Conservation (phyloP, 2,113 vertebrate genomes). For the Gavia stellata region DNA sequence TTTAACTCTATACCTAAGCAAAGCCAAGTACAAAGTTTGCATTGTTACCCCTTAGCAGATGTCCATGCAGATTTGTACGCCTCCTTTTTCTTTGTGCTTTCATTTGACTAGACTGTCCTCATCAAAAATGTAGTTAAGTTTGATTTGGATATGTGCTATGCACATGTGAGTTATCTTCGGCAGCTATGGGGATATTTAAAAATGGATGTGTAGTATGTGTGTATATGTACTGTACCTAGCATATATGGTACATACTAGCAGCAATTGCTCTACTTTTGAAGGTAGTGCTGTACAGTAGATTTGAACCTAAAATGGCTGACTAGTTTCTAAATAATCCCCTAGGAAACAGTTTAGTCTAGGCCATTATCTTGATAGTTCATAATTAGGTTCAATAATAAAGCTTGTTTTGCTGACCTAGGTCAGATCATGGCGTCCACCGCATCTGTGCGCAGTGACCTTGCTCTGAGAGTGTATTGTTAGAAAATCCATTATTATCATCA, state of each 20-base stretch:
- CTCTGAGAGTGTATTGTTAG: conserved; percentile 79
- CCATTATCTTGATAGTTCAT: conserved; percentile 84
- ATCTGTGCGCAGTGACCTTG: conserved; percentile 78
- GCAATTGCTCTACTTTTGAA: not conserved
- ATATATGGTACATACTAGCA: not conserved
- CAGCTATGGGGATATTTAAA: not conserved
- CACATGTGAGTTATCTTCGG: not conserved
- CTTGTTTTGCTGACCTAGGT: conserved; percentile 81
- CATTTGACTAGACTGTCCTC: not conserved
- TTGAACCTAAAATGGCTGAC: conserved; percentile 69
- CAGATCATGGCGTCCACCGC: conserved; percentile 68
- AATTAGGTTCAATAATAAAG: conserved; percentile 82
- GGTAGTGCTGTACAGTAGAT: conserved; percentile 47
- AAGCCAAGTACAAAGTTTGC: not conserved
- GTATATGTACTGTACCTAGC: accelerated
- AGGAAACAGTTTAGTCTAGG: conserved; percentile 76
- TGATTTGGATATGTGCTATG: not conserved
- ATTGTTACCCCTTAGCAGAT: not conserved
- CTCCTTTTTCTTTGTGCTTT: not conserved
- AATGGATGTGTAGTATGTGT: not conserved
- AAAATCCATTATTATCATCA: conserved; percentile 88
- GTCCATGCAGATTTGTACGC: not conserved
- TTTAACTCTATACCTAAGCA: not conserved
- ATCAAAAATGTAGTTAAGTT: not conserved
- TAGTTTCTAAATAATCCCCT: conserved; percentile 76